These are phyloP conservation scores for Lepas anatifera DNA, from an alignment of 2,888 invertebrate genomes.

Conservation along the genomic window DNA sequence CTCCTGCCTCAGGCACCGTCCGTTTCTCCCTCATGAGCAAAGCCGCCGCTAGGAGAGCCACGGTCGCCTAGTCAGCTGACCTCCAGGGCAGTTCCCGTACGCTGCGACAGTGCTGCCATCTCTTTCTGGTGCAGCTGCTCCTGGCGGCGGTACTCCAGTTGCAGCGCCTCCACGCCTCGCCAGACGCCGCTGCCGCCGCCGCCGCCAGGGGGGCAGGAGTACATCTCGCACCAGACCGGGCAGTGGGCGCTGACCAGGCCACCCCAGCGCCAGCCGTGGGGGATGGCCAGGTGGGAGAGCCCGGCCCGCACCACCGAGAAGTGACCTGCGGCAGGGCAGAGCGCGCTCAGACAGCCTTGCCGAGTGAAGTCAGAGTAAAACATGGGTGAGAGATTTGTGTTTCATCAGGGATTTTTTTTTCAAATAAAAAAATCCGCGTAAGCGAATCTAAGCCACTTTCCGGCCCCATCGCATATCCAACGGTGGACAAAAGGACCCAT, in stretches of 20 bases:
- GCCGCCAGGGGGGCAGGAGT: not conserved
- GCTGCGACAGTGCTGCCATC: not conserved
- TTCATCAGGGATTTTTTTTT: too few relatives aligned
- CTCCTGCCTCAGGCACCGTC: too few relatives aligned
- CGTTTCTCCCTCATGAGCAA: too few relatives aligned
- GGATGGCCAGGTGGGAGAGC: conserved; percentile 61
- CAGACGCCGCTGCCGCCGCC: not conserved
- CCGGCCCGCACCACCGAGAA: conserved; percentile 53
- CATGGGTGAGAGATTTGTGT: too few relatives aligned
- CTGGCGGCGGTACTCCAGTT: not conserved
- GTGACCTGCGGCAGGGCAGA: conserved; percentile 28
- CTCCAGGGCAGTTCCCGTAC: not conserved
- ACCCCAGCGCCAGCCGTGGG: conserved; percentile 72
- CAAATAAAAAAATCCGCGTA: too few relatives aligned
- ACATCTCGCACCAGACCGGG: conserved; percentile 61
- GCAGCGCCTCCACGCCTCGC: not conserved
- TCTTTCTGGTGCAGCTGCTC: not conserved
- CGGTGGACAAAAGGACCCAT: too few relatives aligned
- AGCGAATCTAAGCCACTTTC: too few relatives aligned
- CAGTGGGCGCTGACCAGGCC: conserved; percentile 60
- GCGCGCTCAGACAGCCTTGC: too few relatives aligned
- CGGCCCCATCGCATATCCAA: too few relatives aligned
- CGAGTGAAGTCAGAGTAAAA: too few relatives aligned
- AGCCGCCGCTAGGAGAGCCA: not conserved
- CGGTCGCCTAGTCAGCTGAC: not conserved